Evolutionary conservation across 2,113 vertebrate species (phyloP), one percentile per base, ranked within the genome.

Genomic region (Aix galericulata): DNA sequence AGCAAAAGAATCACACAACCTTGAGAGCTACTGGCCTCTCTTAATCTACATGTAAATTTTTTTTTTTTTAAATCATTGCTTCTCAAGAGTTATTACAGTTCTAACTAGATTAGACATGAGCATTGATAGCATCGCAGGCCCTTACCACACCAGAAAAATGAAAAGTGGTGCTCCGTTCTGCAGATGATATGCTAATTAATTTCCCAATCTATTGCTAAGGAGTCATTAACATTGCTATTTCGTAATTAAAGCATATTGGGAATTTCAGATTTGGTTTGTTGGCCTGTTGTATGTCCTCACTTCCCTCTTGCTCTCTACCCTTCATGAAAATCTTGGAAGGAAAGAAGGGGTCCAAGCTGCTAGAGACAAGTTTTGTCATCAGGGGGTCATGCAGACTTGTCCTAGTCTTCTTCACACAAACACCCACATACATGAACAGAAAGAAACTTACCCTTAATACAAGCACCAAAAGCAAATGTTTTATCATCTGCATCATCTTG

Each of bases 61-160:
- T 46, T 13, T 25, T 46, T 25, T 62, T 60, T 48, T n/a, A 1
- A 52, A 64, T 82, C 74, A 21, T 91, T 86, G 22, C 64, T 91
- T 85, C 82, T 75, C 42, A 66, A 67, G 81, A 94, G 32, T 84
- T 94, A 91, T 85, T 89, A 63, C 59, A 87, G 52, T 84, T 88
- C 83, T 91, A 88, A 86, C 66, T 56, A 89, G 69, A 62, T 89
- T 67, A 55, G 90, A 68, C 75, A 29, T 40, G 42, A 78, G 40
- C 25, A 13, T 60, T 83, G 81, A 92, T 74, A 86, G 29, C 16
- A 42, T 55, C n/a, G 14, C 8, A 8, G 48, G 36, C 48, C 27
- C 8, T 53, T 76, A 12, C 40, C 60, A 17, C 26, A 63, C 11
- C 9, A 52, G 36, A 77, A 84, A 36, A 87, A 16, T 16, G 64